Base-by-base conservation (phyloP, 2,797 vertebrate genomes). In the Danio albolineatus region DNA sequence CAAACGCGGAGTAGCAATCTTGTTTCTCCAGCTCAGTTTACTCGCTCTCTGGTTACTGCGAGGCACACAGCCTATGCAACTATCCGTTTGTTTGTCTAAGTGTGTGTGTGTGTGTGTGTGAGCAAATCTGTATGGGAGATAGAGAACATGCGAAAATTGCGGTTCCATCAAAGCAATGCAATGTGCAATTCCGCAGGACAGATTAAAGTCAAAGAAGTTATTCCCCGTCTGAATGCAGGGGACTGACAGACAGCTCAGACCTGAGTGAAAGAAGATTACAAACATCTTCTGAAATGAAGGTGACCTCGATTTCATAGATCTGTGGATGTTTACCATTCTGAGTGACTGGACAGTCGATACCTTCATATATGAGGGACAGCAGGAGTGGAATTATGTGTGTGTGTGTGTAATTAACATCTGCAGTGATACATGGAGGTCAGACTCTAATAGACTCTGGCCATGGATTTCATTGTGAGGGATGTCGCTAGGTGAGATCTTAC, bases 371-470 rank as follows among this genome's bases (percentile, higher is more conserved):
- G 66, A 80, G 76, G 64, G 73, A 72, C 78, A 73, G 74, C 59
- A 8, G 7, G 59, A 49, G 49, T 17, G n/a, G 28, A 57, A 19
- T 54, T 38, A 53, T 73, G 61, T 59, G 84, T 83, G 39, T 65
- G 69, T 61, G 56, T 71, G 77, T 44, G 85, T 84, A 81, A 86
- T 83, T 84, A 81, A 79, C 77, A 79, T 66, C 78, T 67, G 57
- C 12, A 57, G 67, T 76, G 60, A 73, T 83, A 64, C 70, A 7
- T 28, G 48, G 79, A 84, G 83, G 78, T 76, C 72, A 79, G 61
- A 0, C 78, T 78, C 59, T 82, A 81, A 80, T 81, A 75, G 77
- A 80, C 72, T 60, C 60, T 48, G 60, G 46, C 59, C 38, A 36
- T 21, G 54, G 64, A 79, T 61, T 54, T 81, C 61, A 62, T 77